These are phyloP conservation scores for Puffinus mauretanicus DNA, from an alignment of 2,113 vertebrate species.

Conservation along the genomic window DNA sequence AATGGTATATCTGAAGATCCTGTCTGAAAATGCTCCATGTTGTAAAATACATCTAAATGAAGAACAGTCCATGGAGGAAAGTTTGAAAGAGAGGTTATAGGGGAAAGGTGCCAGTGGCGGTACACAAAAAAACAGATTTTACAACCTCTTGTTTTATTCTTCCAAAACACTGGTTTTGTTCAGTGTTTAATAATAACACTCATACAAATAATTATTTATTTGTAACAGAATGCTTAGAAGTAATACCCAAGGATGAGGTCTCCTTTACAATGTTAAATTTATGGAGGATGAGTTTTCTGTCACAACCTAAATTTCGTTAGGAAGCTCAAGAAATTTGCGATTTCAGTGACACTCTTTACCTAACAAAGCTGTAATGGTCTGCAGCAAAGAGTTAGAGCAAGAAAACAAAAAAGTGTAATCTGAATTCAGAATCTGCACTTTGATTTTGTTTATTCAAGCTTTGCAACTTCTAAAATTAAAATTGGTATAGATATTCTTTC, in stretches of 20 bases:
- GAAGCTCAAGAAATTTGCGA: rapidly evolving
- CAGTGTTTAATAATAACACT: not conserved
- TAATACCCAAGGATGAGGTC: not conserved
- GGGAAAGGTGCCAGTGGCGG: not conserved
- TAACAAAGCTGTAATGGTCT: not conserved
- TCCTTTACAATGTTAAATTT: not conserved
- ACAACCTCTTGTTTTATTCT: not conserved
- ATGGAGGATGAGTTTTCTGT: not conserved
- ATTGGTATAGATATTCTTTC: not conserved
- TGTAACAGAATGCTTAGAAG: not conserved
- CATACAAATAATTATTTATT: not conserved
- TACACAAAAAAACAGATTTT: not conserved
- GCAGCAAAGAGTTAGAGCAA: not conserved
- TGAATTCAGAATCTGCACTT: not conserved
- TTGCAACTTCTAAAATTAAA: not conserved
- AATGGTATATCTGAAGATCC: not conserved
- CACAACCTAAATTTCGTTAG: not conserved
- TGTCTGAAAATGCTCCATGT: not conserved
- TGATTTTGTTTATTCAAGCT: not conserved
- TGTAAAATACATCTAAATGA: not conserved
- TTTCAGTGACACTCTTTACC: not conserved
- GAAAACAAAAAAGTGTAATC: not conserved
- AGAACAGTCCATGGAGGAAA: not conserved
- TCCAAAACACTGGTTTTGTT: not conserved
- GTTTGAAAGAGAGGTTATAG: not conserved